Percentiles rank a stretch among this genome's conserved stretches.
Conservation (phyloP, 2,797 vertebrate species). For the Cyclopterus lumpus region DNA sequence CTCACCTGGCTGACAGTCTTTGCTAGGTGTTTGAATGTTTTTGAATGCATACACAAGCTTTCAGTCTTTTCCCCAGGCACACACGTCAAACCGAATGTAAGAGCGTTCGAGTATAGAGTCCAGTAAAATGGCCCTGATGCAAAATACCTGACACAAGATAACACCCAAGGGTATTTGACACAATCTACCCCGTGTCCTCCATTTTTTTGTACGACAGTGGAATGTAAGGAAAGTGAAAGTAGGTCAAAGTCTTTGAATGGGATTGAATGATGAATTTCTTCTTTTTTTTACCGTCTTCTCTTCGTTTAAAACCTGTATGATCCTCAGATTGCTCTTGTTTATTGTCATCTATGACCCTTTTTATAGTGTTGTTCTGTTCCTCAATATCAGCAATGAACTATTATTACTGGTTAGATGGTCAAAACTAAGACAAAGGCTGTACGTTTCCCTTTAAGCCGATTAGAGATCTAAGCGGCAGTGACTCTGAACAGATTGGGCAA, state of each 20-base stretch:
- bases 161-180: not conserved
- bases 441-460: not conserved
- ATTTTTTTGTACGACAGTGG: no score
- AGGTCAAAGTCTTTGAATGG: slow-evolving; percentile 3
- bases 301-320: not conserved
- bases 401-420: not conserved
- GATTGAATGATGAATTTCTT: not conserved
- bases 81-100: not conserved
- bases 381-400: not conserved
- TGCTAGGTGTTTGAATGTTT: not conserved
- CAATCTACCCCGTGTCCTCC: no score
- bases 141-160: slow-evolving; percentile 8
- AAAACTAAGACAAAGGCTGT: not conserved
- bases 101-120: not conserved
- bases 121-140: slow-evolving; percentile 7
- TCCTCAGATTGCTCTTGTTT: not conserved
- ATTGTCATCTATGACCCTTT: not conserved
- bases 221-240: not conserved
- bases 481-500: slow-evolving; percentile 7
- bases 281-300: not conserved
- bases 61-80: not conserved
- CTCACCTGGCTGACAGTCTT: slow-evolving; percentile 9
- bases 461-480: not conserved
- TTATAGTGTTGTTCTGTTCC: not conserved
- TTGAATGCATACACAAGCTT: not conserved